phyloP scores from a whole-genome alignment of 2,797 vertebrate species.

The Linurgus olivaceus region DNA sequence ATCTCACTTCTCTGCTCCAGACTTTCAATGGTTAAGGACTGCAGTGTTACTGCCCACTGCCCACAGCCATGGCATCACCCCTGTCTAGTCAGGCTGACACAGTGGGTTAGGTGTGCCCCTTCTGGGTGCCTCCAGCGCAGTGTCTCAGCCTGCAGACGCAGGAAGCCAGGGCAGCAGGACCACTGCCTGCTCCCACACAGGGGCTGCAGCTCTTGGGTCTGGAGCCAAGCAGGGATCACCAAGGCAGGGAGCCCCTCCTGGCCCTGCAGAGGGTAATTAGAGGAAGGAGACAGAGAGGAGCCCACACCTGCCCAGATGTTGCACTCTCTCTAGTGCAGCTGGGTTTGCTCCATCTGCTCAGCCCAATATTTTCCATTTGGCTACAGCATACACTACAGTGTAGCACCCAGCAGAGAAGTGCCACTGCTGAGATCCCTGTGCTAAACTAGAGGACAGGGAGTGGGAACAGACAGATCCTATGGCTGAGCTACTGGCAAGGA shows the following conservation, averaged over 20 bases:
- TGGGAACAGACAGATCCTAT: not conserved
- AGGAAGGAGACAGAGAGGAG: not conserved
- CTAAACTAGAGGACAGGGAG: not conserved
- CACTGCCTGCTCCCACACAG: not conserved
- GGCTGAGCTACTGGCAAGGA: not conserved
- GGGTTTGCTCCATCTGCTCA: not conserved
- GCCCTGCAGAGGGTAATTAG: not conserved
- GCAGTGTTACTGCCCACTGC: not conserved
- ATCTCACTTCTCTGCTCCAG: not conserved
- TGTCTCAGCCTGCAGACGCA: not conserved
- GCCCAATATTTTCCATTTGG: not conserved
- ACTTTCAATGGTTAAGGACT: not conserved
- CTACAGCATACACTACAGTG: not conserved
- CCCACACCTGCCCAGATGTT: not conserved
- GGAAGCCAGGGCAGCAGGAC: not conserved
- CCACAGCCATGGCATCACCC: not conserved
- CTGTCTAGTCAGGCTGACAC: not conserved
- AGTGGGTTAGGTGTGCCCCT: fast-evolving
- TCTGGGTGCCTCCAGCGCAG: fast-evolving
- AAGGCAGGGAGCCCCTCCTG: not conserved
- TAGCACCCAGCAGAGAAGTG: not conserved
- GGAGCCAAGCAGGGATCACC: not conserved
- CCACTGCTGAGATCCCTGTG: not conserved
- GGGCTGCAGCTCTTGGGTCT: not conserved
- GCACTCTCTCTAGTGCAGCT: not conserved